These are phyloP conservation scores for Tiphia femorata DNA, from an alignment of 2,888 invertebrate species.

Conservation along the genomic window DNA sequence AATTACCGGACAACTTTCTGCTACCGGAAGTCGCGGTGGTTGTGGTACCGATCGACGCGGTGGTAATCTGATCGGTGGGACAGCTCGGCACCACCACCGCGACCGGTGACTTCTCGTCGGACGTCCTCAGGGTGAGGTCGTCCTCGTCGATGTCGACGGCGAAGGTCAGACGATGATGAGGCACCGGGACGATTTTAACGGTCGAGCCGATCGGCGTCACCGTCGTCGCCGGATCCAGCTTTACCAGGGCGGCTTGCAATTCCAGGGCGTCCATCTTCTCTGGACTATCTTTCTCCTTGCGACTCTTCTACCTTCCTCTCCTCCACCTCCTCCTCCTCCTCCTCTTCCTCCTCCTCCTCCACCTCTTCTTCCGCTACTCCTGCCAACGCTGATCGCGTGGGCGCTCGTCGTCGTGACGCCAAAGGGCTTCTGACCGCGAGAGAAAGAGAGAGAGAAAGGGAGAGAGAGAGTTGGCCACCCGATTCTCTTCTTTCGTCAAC, in stretches of 20 bases:
- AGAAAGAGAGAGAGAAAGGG: too few species aligned
- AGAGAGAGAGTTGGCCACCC: too few species aligned
- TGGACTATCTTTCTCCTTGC: not conserved
- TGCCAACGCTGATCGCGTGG: too few species aligned
- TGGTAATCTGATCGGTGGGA: conserved; percentile 10
- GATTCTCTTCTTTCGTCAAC: too few species aligned
- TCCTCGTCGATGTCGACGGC: conserved; percentile 48
- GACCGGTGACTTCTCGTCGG: conserved; percentile 21
- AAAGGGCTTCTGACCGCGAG: too few species aligned
- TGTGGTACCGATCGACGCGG: not conserved
- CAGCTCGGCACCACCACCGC: too few species aligned
- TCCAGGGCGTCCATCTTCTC: conserved; percentile 61
- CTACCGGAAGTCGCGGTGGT: too few species aligned
- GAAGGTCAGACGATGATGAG: conserved; percentile 50
- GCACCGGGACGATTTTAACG: conserved; percentile 50
- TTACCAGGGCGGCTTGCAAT: conserved; percentile 64
- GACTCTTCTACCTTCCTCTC: not conserved
- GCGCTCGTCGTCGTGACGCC: too few species aligned
- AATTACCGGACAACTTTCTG: conserved; percentile 31
- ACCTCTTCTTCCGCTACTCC: too few species aligned
- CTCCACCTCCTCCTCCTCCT: not conserved
- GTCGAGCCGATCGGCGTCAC: conserved; percentile 63
- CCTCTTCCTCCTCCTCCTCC: not conserved
- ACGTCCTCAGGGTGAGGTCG: conserved; percentile 32
- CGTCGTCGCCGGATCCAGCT: conserved; percentile 65